These are phyloP conservation scores for Caenorhabditis sp. DNA, from an alignment of 2,888 invertebrate genomes.

Conservation along the genomic window DNA sequence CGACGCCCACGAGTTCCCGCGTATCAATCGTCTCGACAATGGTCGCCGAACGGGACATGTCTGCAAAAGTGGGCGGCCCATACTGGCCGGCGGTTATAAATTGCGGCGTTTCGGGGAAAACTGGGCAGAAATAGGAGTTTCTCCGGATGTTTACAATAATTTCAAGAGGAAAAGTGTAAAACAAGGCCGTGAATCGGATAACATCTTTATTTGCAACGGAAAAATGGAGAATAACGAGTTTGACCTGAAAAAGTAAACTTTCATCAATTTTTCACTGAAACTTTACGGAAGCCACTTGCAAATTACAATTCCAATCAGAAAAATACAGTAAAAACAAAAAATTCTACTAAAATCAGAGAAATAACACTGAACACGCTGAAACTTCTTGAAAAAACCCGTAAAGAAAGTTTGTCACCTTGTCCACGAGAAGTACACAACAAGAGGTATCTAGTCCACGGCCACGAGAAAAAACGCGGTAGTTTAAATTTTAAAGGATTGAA, in stretches of 20 bases:
- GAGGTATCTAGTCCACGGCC: background rate
- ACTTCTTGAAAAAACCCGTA: background rate
- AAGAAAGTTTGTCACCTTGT: background rate
- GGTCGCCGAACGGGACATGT: conserved; percentile 1
- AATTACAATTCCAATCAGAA: too few species aligned
- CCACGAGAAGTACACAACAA: background rate
- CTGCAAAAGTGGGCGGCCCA: conserved; percentile 6
- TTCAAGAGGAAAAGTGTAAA: background rate
- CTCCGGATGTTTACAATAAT: too few species aligned
- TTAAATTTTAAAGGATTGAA: background rate
- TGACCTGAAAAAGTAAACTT: too few species aligned
- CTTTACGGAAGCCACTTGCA: too few species aligned
- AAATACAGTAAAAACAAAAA: too few species aligned
- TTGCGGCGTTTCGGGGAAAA: background rate
- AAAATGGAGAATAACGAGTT: too few species aligned
- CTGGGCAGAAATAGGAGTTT: too few species aligned
- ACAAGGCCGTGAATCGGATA: too few species aligned
- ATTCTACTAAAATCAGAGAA: background rate
- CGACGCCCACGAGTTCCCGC: conserved; percentile 16
- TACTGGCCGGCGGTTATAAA: conserved; percentile 4
- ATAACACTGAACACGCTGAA: background rate
- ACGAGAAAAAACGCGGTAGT: background rate
- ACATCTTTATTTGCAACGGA: too few species aligned
- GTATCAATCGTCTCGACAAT: conserved; percentile 14
- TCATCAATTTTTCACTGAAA: too few species aligned